Percentiles rank a stretch among this genome's conserved stretches.
These are phyloP conservation scores for Dryomyza anilis DNA, from an alignment of 2,888 invertebrate species.

Conservation along the genomic window DNA sequence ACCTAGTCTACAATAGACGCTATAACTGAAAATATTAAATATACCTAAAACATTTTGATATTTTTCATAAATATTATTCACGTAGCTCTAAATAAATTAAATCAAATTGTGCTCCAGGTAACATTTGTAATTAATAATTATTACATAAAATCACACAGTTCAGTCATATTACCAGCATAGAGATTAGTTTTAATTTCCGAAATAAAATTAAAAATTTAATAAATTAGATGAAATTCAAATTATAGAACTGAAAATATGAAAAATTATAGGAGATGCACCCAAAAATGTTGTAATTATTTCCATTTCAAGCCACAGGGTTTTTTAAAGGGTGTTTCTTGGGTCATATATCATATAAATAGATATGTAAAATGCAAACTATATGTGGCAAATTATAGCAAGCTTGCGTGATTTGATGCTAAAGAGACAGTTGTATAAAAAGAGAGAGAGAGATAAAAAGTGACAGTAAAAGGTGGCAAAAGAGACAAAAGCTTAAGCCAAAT, in stretches of 20 bases:
- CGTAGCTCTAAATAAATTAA: too few species aligned
- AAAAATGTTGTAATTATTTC: conserved; percentile 62
- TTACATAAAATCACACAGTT: too few species aligned
- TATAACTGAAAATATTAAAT: too few species aligned
- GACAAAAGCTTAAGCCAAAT: conserved; percentile 10
- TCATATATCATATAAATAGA: background rate
- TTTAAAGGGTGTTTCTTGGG: background rate
- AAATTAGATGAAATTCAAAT: conserved; percentile 13
- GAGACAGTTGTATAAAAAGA: background rate
- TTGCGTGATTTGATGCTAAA: background rate
- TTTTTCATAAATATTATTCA: too few species aligned
- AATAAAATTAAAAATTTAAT: too few species aligned
- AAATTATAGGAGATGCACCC: conserved; percentile 60
- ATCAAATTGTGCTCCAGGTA: too few species aligned
- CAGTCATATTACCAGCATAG: too few species aligned
- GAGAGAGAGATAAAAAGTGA: background rate
- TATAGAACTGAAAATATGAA: conserved; percentile 42
- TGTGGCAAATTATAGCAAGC: conserved; percentile 10
- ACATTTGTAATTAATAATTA: too few species aligned
- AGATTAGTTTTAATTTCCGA: too few species aligned
- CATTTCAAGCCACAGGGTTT: conserved; percentile 46
- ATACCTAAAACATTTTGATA: too few species aligned
- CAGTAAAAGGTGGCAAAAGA: background rate
- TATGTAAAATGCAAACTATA: too few species aligned
- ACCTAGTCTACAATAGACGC: too few species aligned